These are phyloP conservation scores for Aquatica leii DNA, from an alignment of 2,888 invertebrate species.

Conservation along the genomic window DNA sequence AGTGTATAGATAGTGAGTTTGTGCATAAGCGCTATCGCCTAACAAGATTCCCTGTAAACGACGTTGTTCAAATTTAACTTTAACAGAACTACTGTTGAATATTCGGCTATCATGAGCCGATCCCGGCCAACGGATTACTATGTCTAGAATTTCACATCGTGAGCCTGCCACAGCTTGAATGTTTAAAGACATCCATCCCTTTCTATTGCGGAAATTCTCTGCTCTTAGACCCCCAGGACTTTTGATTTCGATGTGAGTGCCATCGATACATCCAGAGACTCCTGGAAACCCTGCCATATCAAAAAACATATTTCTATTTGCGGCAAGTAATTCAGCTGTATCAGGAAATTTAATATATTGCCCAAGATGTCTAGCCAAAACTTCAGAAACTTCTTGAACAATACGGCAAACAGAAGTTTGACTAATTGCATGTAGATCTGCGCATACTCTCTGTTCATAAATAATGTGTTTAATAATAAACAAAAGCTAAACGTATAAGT, in stretches of 20 bases:
- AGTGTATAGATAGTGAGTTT: no score
- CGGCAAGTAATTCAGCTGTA: not conserved
- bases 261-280: slow-evolving; percentile 21
- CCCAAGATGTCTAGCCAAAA: not conserved
- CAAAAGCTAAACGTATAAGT: not conserved
- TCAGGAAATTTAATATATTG: slow-evolving; percentile 1
- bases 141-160: no score
- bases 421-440: not conserved
- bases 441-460: no score
- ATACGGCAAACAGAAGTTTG: not conserved
- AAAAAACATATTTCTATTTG: slow-evolving; percentile 2
- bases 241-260: slow-evolving; percentile 29
- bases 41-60: not conserved
- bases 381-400: not conserved
- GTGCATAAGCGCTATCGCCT: not conserved
- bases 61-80: not conserved
- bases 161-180: slow-evolving; percentile 32
- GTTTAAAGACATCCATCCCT: slow-evolving; percentile 29
- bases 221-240: slow-evolving; percentile 15
- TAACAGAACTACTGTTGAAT: slow-evolving; percentile 23
- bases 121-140: no score
- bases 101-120: no score
- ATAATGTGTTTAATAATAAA: no score
- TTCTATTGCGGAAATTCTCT: slow-evolving; percentile 21
- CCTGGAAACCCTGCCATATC: slow-evolving; percentile 18